Evolutionary conservation across 1,140 invertebrate species (phyloP).

Genomic region (Aphis gossypii): DNA sequence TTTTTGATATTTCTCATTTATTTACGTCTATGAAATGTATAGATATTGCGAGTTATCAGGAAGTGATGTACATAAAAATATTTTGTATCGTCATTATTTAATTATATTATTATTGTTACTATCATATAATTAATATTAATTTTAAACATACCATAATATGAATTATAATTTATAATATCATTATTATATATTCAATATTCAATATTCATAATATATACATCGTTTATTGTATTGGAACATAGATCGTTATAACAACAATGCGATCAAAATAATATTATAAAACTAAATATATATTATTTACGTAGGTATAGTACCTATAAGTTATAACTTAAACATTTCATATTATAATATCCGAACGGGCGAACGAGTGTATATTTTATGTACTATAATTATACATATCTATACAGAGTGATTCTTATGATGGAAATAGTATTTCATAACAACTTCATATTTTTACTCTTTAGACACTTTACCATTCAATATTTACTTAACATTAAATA

Average conservation of each 20-base stretch:
- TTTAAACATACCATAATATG: not conserved
- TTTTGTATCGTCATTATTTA: not conserved
- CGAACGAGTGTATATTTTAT: not conserved
- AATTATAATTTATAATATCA: not conserved
- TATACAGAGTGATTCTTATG: not conserved
- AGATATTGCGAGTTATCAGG: not conserved
- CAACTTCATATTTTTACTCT: not conserved
- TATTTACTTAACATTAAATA: not conserved
- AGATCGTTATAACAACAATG: not conserved
- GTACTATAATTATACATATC: not conserved
- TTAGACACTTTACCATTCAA: not conserved
- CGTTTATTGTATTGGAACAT: not conserved
- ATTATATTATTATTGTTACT: not conserved
- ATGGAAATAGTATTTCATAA: not conserved
- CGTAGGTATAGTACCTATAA: not conserved
- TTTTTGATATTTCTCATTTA: not conserved
- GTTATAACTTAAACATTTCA: not conserved
- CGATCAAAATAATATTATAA: not conserved
- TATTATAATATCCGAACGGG: not conserved
- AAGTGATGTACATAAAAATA: not conserved
- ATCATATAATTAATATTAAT: not conserved
- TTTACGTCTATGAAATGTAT: not conserved
- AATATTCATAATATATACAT: not conserved
- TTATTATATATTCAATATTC: not conserved
- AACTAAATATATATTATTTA: not conserved